Conservation (phyloP, 2,888 invertebrate species). For the Theretra japonica region DNA sequence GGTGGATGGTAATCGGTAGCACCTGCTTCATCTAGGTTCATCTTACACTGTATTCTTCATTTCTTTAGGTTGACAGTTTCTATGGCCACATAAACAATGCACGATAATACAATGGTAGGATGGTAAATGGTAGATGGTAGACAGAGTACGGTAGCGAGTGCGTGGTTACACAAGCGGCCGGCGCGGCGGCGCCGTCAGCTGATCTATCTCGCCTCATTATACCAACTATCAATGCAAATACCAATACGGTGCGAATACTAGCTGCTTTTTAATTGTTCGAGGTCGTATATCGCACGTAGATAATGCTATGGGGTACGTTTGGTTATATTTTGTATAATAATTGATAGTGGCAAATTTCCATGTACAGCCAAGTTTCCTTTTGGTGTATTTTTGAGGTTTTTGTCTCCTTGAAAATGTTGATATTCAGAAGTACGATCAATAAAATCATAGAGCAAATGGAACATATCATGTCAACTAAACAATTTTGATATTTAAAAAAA, state of each 20-base stretch:
- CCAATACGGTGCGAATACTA: slow-evolving; percentile 60
- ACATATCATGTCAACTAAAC: too few species aligned
- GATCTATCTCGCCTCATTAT: slow-evolving; percentile 70
- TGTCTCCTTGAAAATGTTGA: too few species aligned
- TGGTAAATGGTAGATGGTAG: background rate
- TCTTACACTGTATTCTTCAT: background rate
- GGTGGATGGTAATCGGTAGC: background rate
- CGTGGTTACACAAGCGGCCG: slow-evolving; percentile 63
- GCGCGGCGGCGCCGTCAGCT: slow-evolving; percentile 74
- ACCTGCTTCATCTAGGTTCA: background rate
- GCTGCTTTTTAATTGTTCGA: slow-evolving; percentile 43
- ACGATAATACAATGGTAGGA: slow-evolving; percentile 28
- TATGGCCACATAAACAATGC: background rate
- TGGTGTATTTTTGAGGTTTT: too few species aligned
- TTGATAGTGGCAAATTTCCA: too few species aligned
- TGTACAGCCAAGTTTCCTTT: too few species aligned
- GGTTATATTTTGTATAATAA: too few species aligned
- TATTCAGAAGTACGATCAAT: too few species aligned
- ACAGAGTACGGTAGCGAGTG: slow-evolving; percentile 35
- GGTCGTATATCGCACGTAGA: background rate
- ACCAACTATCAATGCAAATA: slow-evolving; percentile 76
- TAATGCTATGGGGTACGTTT: background rate
- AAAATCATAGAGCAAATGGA: too few species aligned
- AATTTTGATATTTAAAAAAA: too few species aligned
- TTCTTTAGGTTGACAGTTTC: background rate